Conservation (phyloP, 2,113 vertebrate species). For the Oenanthe melanoleuca region DNA sequence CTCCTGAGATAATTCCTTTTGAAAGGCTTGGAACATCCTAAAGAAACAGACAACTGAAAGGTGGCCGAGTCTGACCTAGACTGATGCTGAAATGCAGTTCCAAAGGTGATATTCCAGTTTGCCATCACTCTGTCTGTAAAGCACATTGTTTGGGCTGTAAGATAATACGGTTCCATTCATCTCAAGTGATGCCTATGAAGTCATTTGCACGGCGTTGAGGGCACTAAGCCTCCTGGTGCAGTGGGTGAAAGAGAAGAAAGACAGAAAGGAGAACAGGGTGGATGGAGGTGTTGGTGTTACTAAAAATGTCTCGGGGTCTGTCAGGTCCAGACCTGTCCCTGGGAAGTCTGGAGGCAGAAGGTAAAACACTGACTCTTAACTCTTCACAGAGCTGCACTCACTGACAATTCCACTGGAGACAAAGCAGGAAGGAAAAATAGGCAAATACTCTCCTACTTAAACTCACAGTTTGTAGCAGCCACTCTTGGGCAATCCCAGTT, state of each 20-base stretch:
- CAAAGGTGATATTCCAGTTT: neutral
- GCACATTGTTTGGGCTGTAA: neutral
- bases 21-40: neutral
- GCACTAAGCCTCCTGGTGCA: neutral
- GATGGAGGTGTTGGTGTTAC: neutral
- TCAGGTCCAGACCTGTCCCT: constrained; percentile 26
- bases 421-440: neutral
- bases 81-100: neutral
- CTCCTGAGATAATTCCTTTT: neutral
- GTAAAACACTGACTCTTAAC: neutral
- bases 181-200: constrained; percentile 30
- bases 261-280: neutral
- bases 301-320: neutral
- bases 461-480: neutral
- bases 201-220: neutral
- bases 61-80: neutral
- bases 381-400: neutral
- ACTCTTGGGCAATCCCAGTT: neutral
- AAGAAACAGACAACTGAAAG: neutral
- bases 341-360: neutral
- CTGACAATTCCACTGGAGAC: neutral
- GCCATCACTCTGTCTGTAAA: neutral
- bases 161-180: constrained; percentile 34
- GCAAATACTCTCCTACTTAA: neutral
- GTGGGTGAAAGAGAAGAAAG: neutral